These are phyloP conservation scores for Rhynchotus rufescens DNA, from an alignment of 2,797 vertebrate species.

Conservation along the genomic window DNA sequence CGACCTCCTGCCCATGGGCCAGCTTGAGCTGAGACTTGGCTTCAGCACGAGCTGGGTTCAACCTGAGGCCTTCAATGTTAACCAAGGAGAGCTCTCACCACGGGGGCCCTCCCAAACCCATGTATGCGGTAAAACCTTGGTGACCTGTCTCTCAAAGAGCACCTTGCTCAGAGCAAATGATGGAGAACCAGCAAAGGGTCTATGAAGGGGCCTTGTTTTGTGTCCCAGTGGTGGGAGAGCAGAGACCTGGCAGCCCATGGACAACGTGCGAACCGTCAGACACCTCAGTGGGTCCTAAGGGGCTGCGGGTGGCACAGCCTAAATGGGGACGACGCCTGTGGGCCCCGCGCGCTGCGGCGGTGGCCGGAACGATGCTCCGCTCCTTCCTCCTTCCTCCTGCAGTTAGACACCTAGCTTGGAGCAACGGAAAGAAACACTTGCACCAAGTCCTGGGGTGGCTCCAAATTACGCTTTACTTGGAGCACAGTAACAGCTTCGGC, in stretches of 20 bases:
- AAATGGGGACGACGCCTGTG: accelerated
- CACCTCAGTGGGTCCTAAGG: neutral
- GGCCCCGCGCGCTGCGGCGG: neutral
- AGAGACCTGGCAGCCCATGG: neutral
- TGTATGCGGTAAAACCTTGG: neutral
- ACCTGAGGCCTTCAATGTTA: neutral
- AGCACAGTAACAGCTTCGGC: neutral
- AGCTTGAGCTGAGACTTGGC: too few relatives aligned
- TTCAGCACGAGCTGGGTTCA: neutral
- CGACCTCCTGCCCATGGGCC: too few relatives aligned
- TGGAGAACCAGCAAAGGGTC: accelerated
- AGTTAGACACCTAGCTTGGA: neutral
- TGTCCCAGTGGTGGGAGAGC: neutral
- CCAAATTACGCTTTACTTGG: neutral
- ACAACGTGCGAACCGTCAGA: neutral
- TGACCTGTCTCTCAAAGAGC: neutral
- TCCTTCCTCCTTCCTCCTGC: neutral
- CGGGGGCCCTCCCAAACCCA: neutral
- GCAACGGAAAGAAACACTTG: neutral
- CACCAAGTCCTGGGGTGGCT: neutral
- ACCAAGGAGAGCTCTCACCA: neutral
- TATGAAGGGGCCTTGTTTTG: neutral
- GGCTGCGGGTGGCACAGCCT: neutral
- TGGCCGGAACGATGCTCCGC: accelerated
- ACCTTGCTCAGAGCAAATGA: neutral